Conservation (phyloP, 92 coral and sea anemone species). For the Palythoa heliodiscus region DNA sequence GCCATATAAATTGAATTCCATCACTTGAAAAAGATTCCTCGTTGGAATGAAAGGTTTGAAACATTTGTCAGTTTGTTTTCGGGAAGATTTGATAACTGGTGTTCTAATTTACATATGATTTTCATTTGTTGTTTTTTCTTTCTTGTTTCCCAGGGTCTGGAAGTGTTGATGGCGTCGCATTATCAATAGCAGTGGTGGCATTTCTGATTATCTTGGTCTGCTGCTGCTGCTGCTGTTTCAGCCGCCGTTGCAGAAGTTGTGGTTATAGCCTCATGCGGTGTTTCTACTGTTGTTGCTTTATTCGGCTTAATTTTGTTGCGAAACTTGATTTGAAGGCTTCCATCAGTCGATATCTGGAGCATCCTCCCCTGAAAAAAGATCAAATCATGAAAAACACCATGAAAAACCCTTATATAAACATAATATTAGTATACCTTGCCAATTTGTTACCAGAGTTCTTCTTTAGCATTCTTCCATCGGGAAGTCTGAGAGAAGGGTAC, state of each 20-base stretch:
- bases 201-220: background rate
- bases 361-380: constrained; percentile 32
- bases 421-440: constrained; percentile 19
- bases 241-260: background rate
- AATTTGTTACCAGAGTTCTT: constrained; percentile 39
- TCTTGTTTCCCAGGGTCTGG: background rate
- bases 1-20: too few species aligned
- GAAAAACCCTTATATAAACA: constrained; percentile 26
- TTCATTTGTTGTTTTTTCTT: background rate
- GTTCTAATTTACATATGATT: too few species aligned
- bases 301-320: constrained; percentile 30
- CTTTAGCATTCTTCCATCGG: constrained; percentile 39
- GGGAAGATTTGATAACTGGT: too few species aligned
- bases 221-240: background rate
- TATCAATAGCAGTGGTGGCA: background rate
- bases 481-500: constrained; percentile 47
- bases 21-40: too few species aligned
- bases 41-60: too few species aligned
- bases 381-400: constrained; percentile 1
- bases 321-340: constrained; percentile 23
- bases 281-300: constrained; percentile 17
- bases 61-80: too few species aligned
- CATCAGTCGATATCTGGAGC: constrained; percentile 35
- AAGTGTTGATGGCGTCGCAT: background rate
- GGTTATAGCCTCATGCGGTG: constrained; percentile 2